Percentiles rank a stretch among this genome's conserved stretches.
phyloP scores from a whole-genome alignment of 2,113 vertebrate species.

The Puffinus mauretanicus region DNA sequence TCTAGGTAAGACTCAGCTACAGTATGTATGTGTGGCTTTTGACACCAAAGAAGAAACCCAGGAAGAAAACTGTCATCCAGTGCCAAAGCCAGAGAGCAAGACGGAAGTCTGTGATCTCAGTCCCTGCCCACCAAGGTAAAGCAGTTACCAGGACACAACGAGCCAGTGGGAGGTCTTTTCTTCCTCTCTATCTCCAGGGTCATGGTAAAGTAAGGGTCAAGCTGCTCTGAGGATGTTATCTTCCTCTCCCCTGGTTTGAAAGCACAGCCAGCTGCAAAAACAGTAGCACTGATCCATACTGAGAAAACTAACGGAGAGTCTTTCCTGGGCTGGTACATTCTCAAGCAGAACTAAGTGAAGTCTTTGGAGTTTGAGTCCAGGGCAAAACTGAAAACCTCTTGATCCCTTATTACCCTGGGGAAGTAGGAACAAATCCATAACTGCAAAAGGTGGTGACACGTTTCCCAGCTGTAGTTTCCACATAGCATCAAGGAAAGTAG shows the following conservation, averaged over 20 bases:
- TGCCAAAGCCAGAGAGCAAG: conserved; percentile 76
- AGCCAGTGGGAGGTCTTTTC: background rate
- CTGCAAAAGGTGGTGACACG: background rate
- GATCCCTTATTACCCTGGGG: background rate
- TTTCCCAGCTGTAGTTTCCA: background rate
- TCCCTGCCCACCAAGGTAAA: conserved; percentile 82
- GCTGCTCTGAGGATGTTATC: background rate
- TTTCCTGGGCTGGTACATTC: background rate
- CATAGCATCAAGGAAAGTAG: background rate
- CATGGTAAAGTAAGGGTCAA: background rate
- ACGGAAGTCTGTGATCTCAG: conserved; percentile 73
- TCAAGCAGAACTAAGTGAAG: background rate
- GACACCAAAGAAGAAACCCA: conserved; percentile 71
- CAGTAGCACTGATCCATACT: conserved; percentile 72
- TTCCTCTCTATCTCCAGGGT: background rate
- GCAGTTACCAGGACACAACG: background rate
- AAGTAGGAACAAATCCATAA: background rate
- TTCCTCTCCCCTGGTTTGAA: conserved; percentile 61
- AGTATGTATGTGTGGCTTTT: conserved; percentile 82
- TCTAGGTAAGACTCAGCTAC: conserved; percentile 62
- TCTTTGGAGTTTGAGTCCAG: background rate
- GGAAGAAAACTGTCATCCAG: conserved; percentile 79
- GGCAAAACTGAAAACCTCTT: background rate
- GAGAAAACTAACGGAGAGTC: conserved; percentile 64
- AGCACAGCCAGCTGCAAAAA: conserved; percentile 60